Base-by-base conservation (phyloP, 2,888 invertebrate species). In the Pyrrhia umbra region DNA sequence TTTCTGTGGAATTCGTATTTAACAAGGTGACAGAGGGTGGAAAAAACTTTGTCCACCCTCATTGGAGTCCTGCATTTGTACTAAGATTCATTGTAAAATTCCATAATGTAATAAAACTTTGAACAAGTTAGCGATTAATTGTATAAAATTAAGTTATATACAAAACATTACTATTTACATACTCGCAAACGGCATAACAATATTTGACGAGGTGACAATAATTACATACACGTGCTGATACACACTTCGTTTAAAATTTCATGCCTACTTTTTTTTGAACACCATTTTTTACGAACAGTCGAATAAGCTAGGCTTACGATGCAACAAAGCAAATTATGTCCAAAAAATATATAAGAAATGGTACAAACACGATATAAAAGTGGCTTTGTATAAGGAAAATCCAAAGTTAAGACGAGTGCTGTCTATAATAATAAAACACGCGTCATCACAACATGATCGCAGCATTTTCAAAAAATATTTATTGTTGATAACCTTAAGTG, bases 401-500 rank as follows among this genome's bases (percentile, higher is more conserved):
- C 68, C 51, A 47, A 57, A 72, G 50, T 30, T 55, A 27, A 65
- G 67, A 70, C 60, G 51, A 65, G 71, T 72, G 45, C 58, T 55
- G 61, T 78, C 70, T 72, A 68, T 77, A 74, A 79, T 78, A 81
- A 81, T 80, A 79, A 74, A 74, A 62, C 56, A 56, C 68, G 73
- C 81, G 81, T 81, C 84, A 79, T 68, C 69, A 60, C 60, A 75
- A 49, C 62, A 60, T 51, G 69, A 65, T 68, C 69, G 65, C 69
- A 68, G 71, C 64, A 80, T 85, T 86, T 84, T 85, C 75, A 76
- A 84, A 83, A 84, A 84, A 85, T 81, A 83, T 82, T 82, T 84
- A 84, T 84, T 85, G 88, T 88, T 88, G 90, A 90, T 91, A 91
- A 90, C 91, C 90, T 90, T 86, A 84, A 77, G 83, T 84, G 50